Base-by-base conservation (phyloP, 2,888 invertebrate species). In the Gymnoscelis rufifasciata region DNA sequence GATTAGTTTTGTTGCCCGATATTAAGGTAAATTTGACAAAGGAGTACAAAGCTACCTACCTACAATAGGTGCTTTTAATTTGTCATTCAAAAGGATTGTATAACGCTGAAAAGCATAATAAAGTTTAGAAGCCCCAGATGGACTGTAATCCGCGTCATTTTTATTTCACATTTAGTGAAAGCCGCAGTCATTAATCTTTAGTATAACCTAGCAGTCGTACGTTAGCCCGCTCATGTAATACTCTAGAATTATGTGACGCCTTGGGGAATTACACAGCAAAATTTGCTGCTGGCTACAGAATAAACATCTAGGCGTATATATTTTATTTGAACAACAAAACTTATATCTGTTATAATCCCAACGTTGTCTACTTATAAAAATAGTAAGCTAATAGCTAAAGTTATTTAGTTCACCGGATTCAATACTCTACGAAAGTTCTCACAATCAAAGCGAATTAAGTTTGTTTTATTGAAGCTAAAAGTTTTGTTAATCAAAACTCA, bases 181-280 rank as follows among this genome's bases (percentile, higher is more conserved):
- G 70, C 42, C 30, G 50, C 36, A 23, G 45, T 45, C 45, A 50
- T 50, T 50, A 50, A 50, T 50, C 50, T 45, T 38, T 42, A 26
- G 68, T 70, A 71, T 69, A 68, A 68, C 66, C 47, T 60, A 66
- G 59, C 63, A 64, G 64, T 64, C 73, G 72, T 74, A 69, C 68
- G 72, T 74, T 75, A 75, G 68, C 65, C 67, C 61, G 65, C 63
- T 58, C 71, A 73, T 73, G 75, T 74, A 74, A 71, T 71, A 69
- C 70, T 68, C 62, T 64, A 68, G 74, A 77, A 77, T 78, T 74
- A 77, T 78, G 76, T 73, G 71, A 72, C 67, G 62, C 78, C 74
- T 74, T 54, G 28, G 77, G 74, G 76, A 78, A 67, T 66, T 62
- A 60, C 65, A 59, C 66, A 55, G 68, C 60, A 66, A 49, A 65